Percentiles rank a stretch among this genome's conserved stretches.
Conservation (phyloP, 2,888 invertebrate species). For the Drosophila colorata region DNA sequence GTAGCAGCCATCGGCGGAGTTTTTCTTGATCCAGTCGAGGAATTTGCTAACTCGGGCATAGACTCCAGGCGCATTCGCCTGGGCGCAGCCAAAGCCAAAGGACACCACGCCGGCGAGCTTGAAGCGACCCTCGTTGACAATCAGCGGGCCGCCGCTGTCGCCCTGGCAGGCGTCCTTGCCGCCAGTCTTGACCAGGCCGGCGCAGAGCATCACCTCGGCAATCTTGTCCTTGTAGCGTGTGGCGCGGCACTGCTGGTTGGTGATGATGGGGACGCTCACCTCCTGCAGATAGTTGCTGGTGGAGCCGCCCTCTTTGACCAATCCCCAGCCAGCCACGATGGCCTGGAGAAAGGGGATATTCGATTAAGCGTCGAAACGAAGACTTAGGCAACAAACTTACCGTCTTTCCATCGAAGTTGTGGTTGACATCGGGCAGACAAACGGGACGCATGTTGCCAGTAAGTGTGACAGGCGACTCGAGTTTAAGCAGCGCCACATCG, state of each 20-base stretch:
- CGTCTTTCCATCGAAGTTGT: slow-evolving; percentile 79
- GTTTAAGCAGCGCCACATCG: slow-evolving; percentile 81
- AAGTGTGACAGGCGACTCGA: slow-evolving; percentile 78
- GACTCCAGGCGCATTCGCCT: slow-evolving; percentile 83
- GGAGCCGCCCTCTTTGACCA: slow-evolving; percentile 79
- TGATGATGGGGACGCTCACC: slow-evolving; percentile 82
- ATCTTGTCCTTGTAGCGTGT: slow-evolving; percentile 83
- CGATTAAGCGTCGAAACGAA: neutral
- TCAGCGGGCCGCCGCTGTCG: slow-evolving; percentile 84
- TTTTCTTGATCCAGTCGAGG: slow-evolving; percentile 80
- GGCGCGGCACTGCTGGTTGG: slow-evolving; percentile 78
- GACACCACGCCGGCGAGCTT: slow-evolving; percentile 83
- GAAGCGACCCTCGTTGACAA: slow-evolving; percentile 78
- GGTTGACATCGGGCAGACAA: slow-evolving; percentile 79
- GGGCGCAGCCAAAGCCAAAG: slow-evolving; percentile 83
- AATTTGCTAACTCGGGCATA: slow-evolving; percentile 83
- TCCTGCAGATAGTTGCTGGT: slow-evolving; percentile 82
- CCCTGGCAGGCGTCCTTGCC: slow-evolving; percentile 85
- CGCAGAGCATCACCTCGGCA: slow-evolving; percentile 84
- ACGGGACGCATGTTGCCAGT: slow-evolving; percentile 79
- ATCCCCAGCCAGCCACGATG: slow-evolving; percentile 84
- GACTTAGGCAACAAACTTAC: slow-evolving; percentile 61
- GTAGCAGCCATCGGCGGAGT: slow-evolving; percentile 79
- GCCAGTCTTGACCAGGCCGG: slow-evolving; percentile 81
- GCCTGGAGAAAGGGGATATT: slow-evolving; percentile 56